phyloP scores from a whole-genome alignment of 2,113 vertebrate genomes.

The Phylloscopus trochilus region DNA sequence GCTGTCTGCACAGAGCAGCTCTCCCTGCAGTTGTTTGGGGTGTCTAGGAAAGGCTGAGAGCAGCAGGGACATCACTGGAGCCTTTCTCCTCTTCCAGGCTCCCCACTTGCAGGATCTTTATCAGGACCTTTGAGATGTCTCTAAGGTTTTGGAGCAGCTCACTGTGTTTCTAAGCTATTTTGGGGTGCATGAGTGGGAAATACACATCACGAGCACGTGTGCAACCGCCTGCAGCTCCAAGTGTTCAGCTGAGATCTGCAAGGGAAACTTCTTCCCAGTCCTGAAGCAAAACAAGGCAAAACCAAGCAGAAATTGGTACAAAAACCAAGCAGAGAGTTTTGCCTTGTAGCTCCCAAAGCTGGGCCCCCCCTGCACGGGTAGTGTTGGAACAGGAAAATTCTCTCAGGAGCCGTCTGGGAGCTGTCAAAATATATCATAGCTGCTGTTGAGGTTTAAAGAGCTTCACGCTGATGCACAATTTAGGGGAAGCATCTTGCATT shows the following conservation, averaged over 20 bases:
- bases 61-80: neutral
- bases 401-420: neutral
- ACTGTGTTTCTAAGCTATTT: neutral
- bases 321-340: neutral
- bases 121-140: neutral
- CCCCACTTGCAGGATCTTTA: neutral
- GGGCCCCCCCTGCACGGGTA: neutral
- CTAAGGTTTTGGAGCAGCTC: neutral
- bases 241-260: neutral
- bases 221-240: neutral
- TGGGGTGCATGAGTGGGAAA: neutral
- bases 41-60: neutral
- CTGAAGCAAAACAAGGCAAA: neutral
- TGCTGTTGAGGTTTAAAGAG: slow-evolving; percentile 4
- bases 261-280: neutral
- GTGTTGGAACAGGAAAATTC: neutral
- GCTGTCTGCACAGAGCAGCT: neutral
- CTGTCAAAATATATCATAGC: slow-evolving; percentile 42
- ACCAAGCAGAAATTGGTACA: neutral
- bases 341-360: neutral
- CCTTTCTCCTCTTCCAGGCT: neutral
- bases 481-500: slow-evolving; percentile 18
- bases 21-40: neutral
- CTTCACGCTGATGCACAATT: neutral
- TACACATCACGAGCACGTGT: neutral